Conservation (phyloP, 2,888 invertebrate genomes). For the Tetrapedia diversipes region DNA sequence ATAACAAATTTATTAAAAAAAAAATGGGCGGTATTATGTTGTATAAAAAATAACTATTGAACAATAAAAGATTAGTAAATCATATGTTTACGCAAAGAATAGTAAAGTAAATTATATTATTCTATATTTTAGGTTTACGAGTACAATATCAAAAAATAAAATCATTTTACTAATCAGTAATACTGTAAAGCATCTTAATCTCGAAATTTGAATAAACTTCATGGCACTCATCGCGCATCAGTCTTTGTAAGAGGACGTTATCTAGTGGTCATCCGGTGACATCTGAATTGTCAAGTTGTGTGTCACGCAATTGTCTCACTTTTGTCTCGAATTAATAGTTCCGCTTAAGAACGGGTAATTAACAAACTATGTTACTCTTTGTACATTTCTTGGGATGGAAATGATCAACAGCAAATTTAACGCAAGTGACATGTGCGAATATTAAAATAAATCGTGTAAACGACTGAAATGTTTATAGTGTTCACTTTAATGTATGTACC, state of each 20-base stretch:
- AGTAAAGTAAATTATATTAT: background rate
- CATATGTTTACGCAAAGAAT: background rate
- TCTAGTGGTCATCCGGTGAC: slow-evolving; percentile 50
- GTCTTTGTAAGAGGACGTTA: slow-evolving; percentile 38
- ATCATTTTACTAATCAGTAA: background rate
- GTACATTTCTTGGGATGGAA: slow-evolving; percentile 27
- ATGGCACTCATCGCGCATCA: slow-evolving; percentile 31
- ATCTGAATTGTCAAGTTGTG: slow-evolving; percentile 50
- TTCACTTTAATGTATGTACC: slow-evolving; percentile 57
- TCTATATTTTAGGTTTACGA: background rate
- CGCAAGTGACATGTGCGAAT: slow-evolving; percentile 47
- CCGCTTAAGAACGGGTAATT: background rate
- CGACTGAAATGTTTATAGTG: slow-evolving; percentile 45
- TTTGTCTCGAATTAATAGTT: slow-evolving; percentile 6
- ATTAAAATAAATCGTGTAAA: slow-evolving; percentile 19
- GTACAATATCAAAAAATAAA: background rate
- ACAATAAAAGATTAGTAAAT: slow-evolving; percentile 7
- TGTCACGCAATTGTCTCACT: slow-evolving; percentile 41
- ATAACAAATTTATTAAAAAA: background rate
- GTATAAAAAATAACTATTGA: slow-evolving; percentile 21
- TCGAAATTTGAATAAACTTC: slow-evolving; percentile 44
- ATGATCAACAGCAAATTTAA: slow-evolving; percentile 8
- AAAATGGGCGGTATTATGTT: background rate
- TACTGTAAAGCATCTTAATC: slow-evolving; percentile 10
- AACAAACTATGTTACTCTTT: background rate